These are phyloP conservation scores for Sebastolobus altivelis DNA, from an alignment of 2,797 vertebrate genomes.

Conservation along the genomic window DNA sequence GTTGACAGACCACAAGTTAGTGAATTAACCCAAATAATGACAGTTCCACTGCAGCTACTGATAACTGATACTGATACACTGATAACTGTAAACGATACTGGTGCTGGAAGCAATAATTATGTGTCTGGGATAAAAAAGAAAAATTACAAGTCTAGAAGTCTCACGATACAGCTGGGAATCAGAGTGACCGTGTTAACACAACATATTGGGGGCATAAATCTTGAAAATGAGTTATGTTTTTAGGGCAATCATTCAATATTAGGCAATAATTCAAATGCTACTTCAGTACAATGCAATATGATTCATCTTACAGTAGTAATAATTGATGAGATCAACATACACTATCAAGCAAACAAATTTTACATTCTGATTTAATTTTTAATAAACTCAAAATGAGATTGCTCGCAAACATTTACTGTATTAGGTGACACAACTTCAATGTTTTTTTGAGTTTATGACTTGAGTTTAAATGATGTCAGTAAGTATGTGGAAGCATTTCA, in stretches of 20 bases:
- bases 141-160: neutral
- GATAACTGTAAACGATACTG: neutral
- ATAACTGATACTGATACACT: conserved; percentile 1
- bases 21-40: neutral
- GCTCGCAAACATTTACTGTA: neutral
- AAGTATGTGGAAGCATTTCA: neutral
- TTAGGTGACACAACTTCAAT: neutral
- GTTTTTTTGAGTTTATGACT: neutral
- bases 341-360: neutral
- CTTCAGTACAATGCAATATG: neutral
- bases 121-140: neutral
- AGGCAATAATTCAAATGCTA: neutral
- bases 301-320: neutral
- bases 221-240: neutral
- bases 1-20: neutral
- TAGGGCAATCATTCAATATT: neutral
- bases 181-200: neutral
- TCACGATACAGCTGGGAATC: neutral
- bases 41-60: neutral
- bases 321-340: neutral
- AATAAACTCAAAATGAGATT: conserved; percentile 3
- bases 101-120: neutral
- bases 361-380: neutral
- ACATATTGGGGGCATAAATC: neutral
- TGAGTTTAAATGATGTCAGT: neutral